Evolutionary conservation across 2,888 invertebrate species (phyloP), one percentile per base, ranked within the genome.

Genomic region (Drosophila mulleri): DNA sequence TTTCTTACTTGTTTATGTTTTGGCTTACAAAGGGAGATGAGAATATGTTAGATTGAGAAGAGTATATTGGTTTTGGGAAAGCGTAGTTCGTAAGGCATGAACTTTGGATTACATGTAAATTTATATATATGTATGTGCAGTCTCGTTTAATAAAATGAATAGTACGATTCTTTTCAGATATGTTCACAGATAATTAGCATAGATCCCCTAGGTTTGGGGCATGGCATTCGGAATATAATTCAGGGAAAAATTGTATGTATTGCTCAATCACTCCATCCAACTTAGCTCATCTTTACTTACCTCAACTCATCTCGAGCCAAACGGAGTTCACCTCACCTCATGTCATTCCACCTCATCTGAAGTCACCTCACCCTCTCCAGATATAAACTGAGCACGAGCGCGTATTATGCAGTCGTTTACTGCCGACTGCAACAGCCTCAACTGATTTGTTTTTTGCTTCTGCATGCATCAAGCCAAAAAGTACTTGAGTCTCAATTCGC

Each of bases 401-500:
- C 11, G 48, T 12, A 48, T 48, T 29, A 1, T 6, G 8, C 2
- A 48, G 48, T 48, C 48, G n/a, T 5, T n/a, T 4, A 29, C n/a
- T 29, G 0, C n/a, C 48, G 48, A 12, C 29, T 11, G 29, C 6
- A 11, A 12, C n/a, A 29, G 11, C 29, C n/a, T 11, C 2, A n/a
- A 5, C 26, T 29, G 48, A 32, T 48, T 32, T 32, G 29, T 50
- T 29, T 29, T 12, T 29, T 18, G 32, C n/a, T 12, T 16, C 6
- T 50, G 50, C 20, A 32, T 50, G 50, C 50, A 50, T 32, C 14
- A 35, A 14, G 35, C 35, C 18, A n/a, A 39, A 53, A 37, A 53
- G 54, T 58, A 72, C 75, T 79, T 59, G 61, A 77, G 58, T 79
- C 47, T 50, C 57, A 75, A 57, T 42, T 29, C 50, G 23, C 35